Base-by-base conservation (phyloP, 2,113 vertebrate genomes). In the Pygathrix nemaeus region DNA sequence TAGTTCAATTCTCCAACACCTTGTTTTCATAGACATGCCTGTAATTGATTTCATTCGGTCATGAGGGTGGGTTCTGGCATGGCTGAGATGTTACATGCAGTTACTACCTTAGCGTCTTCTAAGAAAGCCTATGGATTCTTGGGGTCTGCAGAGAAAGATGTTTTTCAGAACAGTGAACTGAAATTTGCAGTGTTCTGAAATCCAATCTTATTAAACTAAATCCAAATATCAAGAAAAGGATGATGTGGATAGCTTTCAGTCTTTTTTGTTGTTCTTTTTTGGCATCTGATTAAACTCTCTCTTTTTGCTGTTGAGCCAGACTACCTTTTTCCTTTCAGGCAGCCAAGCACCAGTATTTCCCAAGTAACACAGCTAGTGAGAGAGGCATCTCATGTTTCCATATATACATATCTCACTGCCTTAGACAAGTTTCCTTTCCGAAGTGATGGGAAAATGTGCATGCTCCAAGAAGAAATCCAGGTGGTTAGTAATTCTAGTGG, bases 401-500 rank as follows among this genome's bases (percentile, higher is more conserved):
- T 72, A 11, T 40, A 64, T 61, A 30, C 73, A 0, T 43, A 9
- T 81, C 57, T 85, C 70, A 30, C 27, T 40, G n/a, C n/a, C n/a
- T 79, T 88, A 78, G 59, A 61, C 25, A 85, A 59, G 50, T 89
- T 97, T 89, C 35, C 23, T 78, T 68, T 93, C 11, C 30, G 16
- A 95, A 90, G 66, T 57, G 76, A 48, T 87, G 88, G 50, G 72
- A 80, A 93, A 84, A 13, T 73, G 27, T 68, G 10, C 38, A 3
- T 17, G 45, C 32, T 88, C 35, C 10, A 25, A 64, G 61, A 88
- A 89, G 68, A 92, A 92, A 95, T 81, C 55, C 83, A 96, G 61
- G 76, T 95, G 87, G 57, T 72, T 95, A 78, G 52, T 68, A 48
- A 94, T 90, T 96, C 35, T 88, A 97, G 83, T 20, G 55, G 68